These are phyloP conservation scores for Coecobrya sp. DNA, from an alignment of 2,888 invertebrate genomes.

Conservation along the genomic window DNA sequence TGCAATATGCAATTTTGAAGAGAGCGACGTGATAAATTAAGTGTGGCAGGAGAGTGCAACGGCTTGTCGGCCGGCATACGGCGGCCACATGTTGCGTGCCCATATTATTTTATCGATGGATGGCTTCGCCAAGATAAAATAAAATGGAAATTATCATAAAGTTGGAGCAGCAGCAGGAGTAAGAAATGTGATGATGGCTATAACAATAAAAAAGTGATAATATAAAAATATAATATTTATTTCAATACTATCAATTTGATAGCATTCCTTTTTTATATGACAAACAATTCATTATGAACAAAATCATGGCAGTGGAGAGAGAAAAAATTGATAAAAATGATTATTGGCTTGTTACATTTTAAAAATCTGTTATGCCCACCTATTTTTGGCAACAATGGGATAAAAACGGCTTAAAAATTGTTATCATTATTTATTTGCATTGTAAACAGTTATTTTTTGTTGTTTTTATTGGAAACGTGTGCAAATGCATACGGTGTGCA, in stretches of 20 bases:
- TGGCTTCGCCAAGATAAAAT: background rate
- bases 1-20: too few species aligned
- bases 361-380: too few species aligned
- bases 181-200: background rate
- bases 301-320: background rate
- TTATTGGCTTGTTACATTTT: too few species aligned
- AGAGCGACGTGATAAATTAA: too few species aligned
- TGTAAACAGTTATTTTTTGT: too few species aligned
- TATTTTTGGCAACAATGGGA: too few species aligned
- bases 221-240: background rate
- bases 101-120: slow-evolving; percentile 2
- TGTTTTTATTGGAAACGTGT: too few species aligned
- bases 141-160: slow-evolving; percentile 7
- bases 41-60: background rate
- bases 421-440: too few species aligned
- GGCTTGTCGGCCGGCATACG: slow-evolving; percentile 34
- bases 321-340: too few species aligned
- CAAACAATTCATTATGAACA: background rate
- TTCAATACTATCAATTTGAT: background rate
- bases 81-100: slow-evolving; percentile 32
- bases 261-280: background rate
- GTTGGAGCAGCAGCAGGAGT: too few species aligned
- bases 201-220: background rate
- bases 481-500: too few species aligned
- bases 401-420: too few species aligned